Base-by-base conservation (phyloP, 2,797 vertebrate species). In the Tragelaphus eurycerus region DNA sequence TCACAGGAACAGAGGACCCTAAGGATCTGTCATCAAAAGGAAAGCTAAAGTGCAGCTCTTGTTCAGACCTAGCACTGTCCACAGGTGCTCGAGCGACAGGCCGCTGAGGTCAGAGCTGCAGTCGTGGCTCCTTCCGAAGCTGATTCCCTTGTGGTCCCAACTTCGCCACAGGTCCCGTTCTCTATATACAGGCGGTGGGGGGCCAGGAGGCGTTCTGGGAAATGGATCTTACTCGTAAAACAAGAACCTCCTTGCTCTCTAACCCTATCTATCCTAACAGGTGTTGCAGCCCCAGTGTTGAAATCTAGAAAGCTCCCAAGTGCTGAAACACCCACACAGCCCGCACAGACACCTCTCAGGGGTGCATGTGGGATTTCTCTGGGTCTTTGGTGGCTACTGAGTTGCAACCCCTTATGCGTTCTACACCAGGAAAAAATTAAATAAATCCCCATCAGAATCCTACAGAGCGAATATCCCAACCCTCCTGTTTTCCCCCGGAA, bases 331-430 rank as follows among this genome's bases (percentile, higher is more conserved):
- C 7, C 16, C 43, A 27, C 48, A 21, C 52, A 48, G 67, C 86
- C 34, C 4, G 19, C 17, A 1, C 6, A 10, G 54, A 4, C 1
- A 7, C 46, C 31, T 71, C 62, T 46, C 55, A 0, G 0, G 2
- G 34, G 38, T 25, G 54, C 83, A 2, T 2, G 34, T 8, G 43
- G 31, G 38, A 12, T 31, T 48, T 81, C 67, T 10, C 57, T 12
- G 74, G 12, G 50, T 29, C 5, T 71, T 17, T 10, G 60, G 55
- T 8, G 62, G 88, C 17, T 90, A 9, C 62, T 6, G 29, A 52
- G 23, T 7, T 10, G 57, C 31, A 19, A 50, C 27, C 82, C 78
- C 64, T 1, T 6, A 5, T 1, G 34, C 23, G 13, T 48, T 67
- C 54, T 54, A n/a, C 55, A 16, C 4, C 15, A 76, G 48, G 46